phyloP scores from a whole-genome alignment of 2,797 vertebrate genomes.

The Acanthis flammea region DNA sequence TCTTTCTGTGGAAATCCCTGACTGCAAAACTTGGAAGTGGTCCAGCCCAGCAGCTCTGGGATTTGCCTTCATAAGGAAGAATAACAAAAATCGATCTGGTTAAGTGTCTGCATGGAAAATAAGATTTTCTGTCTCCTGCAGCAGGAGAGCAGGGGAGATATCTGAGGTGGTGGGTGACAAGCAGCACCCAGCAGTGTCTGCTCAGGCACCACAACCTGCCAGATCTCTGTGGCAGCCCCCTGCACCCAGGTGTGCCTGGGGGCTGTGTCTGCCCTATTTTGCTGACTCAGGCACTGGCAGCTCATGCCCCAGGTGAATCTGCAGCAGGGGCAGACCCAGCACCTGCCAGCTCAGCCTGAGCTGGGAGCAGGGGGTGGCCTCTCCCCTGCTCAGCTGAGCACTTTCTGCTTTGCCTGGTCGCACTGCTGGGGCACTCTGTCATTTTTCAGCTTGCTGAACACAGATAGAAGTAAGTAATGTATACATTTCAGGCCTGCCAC shows the following conservation, averaged over 20 bases:
- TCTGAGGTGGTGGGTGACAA: background rate
- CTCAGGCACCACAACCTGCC: background rate
- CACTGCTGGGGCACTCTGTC: background rate
- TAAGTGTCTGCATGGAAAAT: background rate
- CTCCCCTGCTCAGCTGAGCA: background rate
- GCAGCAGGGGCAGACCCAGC: background rate
- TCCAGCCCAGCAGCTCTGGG: background rate
- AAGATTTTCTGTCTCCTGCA: background rate
- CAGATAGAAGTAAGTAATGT: background rate
- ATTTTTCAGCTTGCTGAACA: conserved; percentile 33
- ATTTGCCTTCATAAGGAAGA: background rate
- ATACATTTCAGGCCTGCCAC: background rate
- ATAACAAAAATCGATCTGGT: background rate
- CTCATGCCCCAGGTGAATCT: background rate
- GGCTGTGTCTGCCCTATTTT: background rate
- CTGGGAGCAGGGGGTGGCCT: background rate
- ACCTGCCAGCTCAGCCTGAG: background rate
- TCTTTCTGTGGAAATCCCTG: background rate
- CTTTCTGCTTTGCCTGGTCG: background rate
- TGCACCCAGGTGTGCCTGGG: too few species aligned
- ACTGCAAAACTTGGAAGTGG: background rate
- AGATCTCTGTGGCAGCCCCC: rapidly evolving
- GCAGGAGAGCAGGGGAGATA: background rate
- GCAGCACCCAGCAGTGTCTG: background rate
- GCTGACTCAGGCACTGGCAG: background rate